Conservation (phyloP, 2,888 invertebrate species). For the Hyposoter didymator region DNA sequence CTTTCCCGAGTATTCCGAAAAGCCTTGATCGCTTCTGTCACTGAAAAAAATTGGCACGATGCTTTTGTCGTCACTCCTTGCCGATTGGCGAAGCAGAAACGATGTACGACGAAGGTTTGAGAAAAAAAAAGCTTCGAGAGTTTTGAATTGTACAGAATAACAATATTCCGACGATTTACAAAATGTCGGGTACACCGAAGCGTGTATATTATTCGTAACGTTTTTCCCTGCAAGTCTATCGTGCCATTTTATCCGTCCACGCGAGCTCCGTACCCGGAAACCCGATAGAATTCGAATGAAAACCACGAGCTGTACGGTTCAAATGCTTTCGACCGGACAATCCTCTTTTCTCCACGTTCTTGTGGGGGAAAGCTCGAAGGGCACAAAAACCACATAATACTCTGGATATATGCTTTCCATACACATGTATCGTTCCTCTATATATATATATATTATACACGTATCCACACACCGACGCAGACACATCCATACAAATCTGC, state of each 20-base stretch:
- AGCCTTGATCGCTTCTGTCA: no score
- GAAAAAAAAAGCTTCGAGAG: neutral
- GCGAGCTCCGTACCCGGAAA: constrained; percentile 57
- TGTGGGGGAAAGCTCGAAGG: constrained; percentile 54
- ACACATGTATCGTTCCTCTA: neutral
- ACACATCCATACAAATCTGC: neutral
- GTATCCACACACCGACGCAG: neutral
- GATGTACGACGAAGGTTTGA: neutral
- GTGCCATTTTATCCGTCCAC: constrained; percentile 24
- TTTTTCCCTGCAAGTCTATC: constrained; percentile 28
- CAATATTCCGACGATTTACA: neutral
- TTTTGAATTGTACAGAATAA: neutral
- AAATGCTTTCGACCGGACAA: constrained; percentile 72
- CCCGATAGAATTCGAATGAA: constrained; percentile 62
- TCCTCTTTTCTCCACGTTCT: constrained; percentile 69
- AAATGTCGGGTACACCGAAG: neutral
- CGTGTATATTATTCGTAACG: constrained; percentile 48
- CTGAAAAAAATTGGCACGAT: no score
- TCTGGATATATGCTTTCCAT: constrained; percentile 37
- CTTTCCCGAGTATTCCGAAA: no score
- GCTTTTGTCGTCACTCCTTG: no score
- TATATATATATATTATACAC: neutral
- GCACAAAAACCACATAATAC: constrained; percentile 55
- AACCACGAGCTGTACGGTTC: constrained; percentile 57
- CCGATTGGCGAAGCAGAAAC: neutral